Evolutionary conservation across 2,888 invertebrate genomes (phyloP), one percentile per base, ranked within the genome.

Genomic region (Acanthopleura granulata): DNA sequence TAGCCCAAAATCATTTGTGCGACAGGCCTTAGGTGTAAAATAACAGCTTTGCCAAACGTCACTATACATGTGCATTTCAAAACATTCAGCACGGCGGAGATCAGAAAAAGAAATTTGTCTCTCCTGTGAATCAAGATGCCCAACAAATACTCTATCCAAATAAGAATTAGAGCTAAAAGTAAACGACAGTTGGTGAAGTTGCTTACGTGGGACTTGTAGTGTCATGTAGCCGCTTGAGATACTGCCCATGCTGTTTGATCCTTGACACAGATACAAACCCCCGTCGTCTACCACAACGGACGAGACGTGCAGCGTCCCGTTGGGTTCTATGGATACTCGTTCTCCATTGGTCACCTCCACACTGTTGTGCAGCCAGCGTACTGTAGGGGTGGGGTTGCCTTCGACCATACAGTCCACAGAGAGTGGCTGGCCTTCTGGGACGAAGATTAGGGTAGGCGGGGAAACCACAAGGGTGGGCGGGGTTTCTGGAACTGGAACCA

Each of bases 201-300:
- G 22, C 57, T 57, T 57, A 57, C 57, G 3, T 57, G 57, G 57
- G 15, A 66, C 66, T 16, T 66, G 66, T 1, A 66, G 25, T 27
- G 29, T 27, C 22, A 22, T 66, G 25, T 27, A 27, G 6, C 25
- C 25, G 6, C 25, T 66, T 15, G 66, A 66, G 1, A 77, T 78
- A 12, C 72, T 66, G 0, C 88, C 88, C 0, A 82, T 74, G 0
- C 73, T 66, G 77, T 89, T 89, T 9, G 27, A 51, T 18, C 84
- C 87, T 40, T 79, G 77, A 80, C 89, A 89, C 12, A 72, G 74
- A 74, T 88, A 89, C 22, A 72, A 57, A 16, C 87, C 88, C 18
- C 77, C 78, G 77, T 86, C 83, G 0, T 51, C 75, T 22, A 74
- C 29, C 9, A n/a, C 70, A 3, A 83, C 76, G 11, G 75, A 73